phyloP scores from a whole-genome alignment of 2,113 vertebrate genomes.

The Pogona vitticeps region DNA sequence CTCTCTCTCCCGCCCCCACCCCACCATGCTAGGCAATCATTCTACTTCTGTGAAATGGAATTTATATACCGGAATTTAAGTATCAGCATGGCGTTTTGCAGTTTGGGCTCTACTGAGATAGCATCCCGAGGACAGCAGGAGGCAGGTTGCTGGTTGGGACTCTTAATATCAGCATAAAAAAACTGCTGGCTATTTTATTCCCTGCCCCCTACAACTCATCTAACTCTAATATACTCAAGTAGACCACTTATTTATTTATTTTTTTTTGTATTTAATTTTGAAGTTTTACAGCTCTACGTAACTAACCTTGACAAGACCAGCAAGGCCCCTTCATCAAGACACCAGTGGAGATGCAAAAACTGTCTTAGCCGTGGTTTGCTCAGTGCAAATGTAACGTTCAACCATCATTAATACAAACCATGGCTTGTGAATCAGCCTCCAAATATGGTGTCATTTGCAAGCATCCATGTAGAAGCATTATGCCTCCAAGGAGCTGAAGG shows the following conservation, averaged over 20 bases:
- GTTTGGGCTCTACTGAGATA: conserved; percentile 39
- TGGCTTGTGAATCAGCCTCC: not conserved
- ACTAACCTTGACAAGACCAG: no score
- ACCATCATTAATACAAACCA: not conserved
- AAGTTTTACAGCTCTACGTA: not conserved
- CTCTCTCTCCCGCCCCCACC: not conserved
- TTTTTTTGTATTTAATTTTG: not conserved
- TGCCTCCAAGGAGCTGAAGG: not conserved
- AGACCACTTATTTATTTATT: not conserved
- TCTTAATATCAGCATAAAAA: conserved; percentile 17
- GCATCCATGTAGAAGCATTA: not conserved
- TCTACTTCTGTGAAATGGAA: conserved; percentile 50
- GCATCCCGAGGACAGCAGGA: conserved; percentile 45
- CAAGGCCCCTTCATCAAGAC: no score
- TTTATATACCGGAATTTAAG: conserved; percentile 50
- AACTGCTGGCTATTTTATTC: not conserved
- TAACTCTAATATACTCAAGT: not conserved
- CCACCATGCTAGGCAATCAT: conserved; percentile 8
- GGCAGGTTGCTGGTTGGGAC: conserved; percentile 26
- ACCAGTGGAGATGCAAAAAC: no score
- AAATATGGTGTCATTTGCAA: not conserved
- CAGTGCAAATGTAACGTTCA: not conserved
- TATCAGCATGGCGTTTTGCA: conserved; percentile 12
- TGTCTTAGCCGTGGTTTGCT: not conserved
- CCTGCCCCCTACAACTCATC: not conserved